Evolutionary conservation across 2,888 invertebrate species (phyloP).

Genomic region (Drosophila leonis): DNA sequence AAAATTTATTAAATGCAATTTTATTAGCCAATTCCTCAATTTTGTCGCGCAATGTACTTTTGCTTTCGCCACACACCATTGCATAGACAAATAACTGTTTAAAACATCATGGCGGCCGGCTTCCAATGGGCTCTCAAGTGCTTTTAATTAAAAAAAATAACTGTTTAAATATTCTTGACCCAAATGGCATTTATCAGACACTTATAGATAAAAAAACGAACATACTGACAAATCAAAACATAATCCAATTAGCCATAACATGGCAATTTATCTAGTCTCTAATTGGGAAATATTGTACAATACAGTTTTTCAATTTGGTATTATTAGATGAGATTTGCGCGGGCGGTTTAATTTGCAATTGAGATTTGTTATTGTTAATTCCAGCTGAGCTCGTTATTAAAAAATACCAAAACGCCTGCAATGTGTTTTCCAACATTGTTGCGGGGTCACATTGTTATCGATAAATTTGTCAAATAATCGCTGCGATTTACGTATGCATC

Average conservation of each 20-base stretch:
- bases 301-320: slow-evolving; percentile 8
- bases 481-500: slow-evolving; percentile 18
- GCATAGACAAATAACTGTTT: slow-evolving; percentile 11
- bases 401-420: slow-evolving; percentile 26
- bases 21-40: not conserved
- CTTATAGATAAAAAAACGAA: slow-evolving; percentile 35
- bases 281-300: not conserved
- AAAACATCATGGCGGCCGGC: not conserved
- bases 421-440: slow-evolving; percentile 23
- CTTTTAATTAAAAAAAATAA: slow-evolving; percentile 19
- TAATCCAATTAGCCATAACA: slow-evolving; percentile 1
- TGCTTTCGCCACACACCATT: not conserved
- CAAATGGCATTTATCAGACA: slow-evolving; percentile 53
- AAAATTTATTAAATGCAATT: not conserved
- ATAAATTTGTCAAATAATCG: slow-evolving; percentile 16
- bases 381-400: slow-evolving; percentile 4
- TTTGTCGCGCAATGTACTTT: slow-evolving; percentile 8
- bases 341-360: slow-evolving; percentile 34
- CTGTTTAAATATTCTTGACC: slow-evolving; percentile 63
- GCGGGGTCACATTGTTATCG: not conserved
- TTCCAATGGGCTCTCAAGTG: slow-evolving; percentile 10
- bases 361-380: slow-evolving; percentile 23
- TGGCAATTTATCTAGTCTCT: not conserved
- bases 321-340: slow-evolving; percentile 21
- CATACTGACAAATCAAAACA: slow-evolving; percentile 26